Conservation (phyloP, 2,888 invertebrate species). For the Myopa tessellatipennis region DNA sequence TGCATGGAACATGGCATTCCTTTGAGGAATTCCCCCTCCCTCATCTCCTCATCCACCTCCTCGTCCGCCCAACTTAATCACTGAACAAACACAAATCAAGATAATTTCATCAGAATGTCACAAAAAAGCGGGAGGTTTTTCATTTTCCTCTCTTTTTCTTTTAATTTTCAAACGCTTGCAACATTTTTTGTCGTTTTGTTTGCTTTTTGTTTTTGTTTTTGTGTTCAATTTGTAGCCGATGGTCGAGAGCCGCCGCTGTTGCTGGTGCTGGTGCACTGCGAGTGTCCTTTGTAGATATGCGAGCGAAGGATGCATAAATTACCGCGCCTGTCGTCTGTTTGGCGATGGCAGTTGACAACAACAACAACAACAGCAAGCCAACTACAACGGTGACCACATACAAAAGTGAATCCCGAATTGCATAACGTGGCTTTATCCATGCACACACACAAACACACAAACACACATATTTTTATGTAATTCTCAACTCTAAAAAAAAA, state of each 20-base stretch:
- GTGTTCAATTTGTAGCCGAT: neutral
- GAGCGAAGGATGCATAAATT: constrained; percentile 55
- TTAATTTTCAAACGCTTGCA: neutral
- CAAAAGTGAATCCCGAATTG: neutral
- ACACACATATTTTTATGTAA: neutral
- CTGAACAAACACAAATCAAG: constrained; percentile 33
- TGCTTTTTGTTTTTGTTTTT: neutral
- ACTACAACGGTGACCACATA: constrained; percentile 9
- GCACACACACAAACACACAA: neutral
- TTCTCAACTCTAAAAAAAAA: too few relatives aligned
- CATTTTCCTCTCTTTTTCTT: neutral
- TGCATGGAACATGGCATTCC: neutral
- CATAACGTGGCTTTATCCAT: neutral
- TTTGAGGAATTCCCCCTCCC: neutral
- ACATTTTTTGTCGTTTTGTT: neutral
- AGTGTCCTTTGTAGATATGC: neutral
- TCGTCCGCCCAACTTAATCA: constrained; percentile 6
- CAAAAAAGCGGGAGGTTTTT: constrained; percentile 19
- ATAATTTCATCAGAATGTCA: constrained; percentile 36
- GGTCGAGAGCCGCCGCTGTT: neutral
- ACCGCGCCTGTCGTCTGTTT: constrained; percentile 58
- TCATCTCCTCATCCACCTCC: neutral
- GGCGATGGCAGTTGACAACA: constrained; percentile 62
- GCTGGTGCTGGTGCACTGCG: neutral
- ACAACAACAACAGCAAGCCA: constrained; percentile 53